Base-by-base conservation (phyloP, 2,888 invertebrate species). In the Strigamia maritima region DNA sequence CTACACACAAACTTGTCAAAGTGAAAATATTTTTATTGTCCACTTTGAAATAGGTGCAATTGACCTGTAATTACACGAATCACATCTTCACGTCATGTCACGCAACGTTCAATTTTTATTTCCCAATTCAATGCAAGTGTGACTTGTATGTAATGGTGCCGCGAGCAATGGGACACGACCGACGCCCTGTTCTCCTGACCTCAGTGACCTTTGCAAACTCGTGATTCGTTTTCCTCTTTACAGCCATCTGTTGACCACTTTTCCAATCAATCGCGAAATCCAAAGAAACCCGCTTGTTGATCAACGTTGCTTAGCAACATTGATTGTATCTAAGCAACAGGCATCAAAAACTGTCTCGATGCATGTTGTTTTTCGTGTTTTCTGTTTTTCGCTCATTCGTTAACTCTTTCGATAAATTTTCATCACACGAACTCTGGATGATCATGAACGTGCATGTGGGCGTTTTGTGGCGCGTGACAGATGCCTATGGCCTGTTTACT, bases 211-310 rank as follows among this genome's bases (percentile, higher is more conserved):
- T 65, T 65, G 60, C 24, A 24, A 22, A 65, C 22, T 19, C 60
- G 22, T 65, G 60, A 65, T 65, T 22, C 60, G 60, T 65, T 65
- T 65, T 19, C 60, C 22, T 65, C 60, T 24, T 24, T 24, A 12
- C 60, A 65, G 60, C 60, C 60, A 65, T 65, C 60, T 65, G 60
- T 65, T 65, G 60, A 65, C 60, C 60, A 65, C 60, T 65, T 65
- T 19, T 65, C 60, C 60, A 65, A 65, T 65, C 60, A 65, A 65
- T 65, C 60, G 19, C 1, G 8, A 24, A 65, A 24, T 1, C 44
- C 4, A 60, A 60, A 19, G 19, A 65, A 65, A 22, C 4, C 14
- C 60, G 60, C 24, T 19, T 65, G n/a, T 65, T 65, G 19, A 65
- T 65, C 60, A 65, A 0, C 19, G 60, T 65, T 65, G 60, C 60